Conservation (phyloP, 1,140 invertebrate species). For the Euschistus heros region DNA sequence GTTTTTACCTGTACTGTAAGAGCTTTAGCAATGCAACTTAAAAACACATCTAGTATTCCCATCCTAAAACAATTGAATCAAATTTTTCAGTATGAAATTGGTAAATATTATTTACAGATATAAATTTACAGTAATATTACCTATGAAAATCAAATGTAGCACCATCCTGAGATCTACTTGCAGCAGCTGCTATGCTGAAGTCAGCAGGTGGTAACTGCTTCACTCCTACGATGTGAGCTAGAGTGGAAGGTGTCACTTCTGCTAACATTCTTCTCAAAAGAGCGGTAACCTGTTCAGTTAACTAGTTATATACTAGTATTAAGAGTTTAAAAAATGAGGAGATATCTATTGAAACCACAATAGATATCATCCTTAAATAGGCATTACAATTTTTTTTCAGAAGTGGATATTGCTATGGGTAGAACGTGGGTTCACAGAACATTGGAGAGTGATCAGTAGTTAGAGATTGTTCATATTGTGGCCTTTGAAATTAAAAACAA, state of each 20-base stretch:
- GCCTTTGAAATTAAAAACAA: too few species aligned
- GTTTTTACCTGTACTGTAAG: conserved; percentile 78
- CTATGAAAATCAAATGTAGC: conserved; percentile 51
- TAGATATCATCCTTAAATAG: too few species aligned
- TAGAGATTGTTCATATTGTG: too few species aligned
- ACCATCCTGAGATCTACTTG: conserved; percentile 36
- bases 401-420: too few species aligned
- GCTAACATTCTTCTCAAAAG: conserved; percentile 72
- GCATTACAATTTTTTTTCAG: too few species aligned
- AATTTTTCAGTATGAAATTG: neutral
- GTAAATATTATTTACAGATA: neutral
- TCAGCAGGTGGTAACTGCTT: conserved; percentile 60
- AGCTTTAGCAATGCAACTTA: conserved; percentile 77
- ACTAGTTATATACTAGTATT: too few species aligned
- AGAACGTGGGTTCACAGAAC: too few species aligned
- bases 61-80: conserved; percentile 36
- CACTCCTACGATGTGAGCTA: conserved; percentile 56
- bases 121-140: conserved; percentile 30
- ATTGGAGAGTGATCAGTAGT: too few species aligned
- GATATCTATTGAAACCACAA: too few species aligned
- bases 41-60: conserved; percentile 71
- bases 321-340: too few species aligned
- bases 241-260: conserved; percentile 57
- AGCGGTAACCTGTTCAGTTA: conserved; percentile 50
- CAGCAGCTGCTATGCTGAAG: conserved; percentile 55